Evolutionary conservation across 1,140 invertebrate species (phyloP).

Genomic region (Hermetia illucens): DNA sequence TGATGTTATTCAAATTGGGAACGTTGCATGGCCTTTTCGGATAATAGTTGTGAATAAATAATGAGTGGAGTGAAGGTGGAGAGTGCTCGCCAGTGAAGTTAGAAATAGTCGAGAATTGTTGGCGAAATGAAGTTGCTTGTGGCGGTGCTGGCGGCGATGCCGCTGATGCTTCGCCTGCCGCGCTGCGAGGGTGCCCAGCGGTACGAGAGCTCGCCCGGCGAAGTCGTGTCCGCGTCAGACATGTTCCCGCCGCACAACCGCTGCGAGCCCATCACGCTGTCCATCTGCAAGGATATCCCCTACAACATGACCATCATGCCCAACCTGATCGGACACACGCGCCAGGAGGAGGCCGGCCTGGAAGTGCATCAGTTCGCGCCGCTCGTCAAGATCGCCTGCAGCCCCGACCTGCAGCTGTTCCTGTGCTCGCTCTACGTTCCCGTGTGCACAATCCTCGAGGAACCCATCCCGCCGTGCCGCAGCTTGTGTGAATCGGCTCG

Average conservation of each 20-base stretch:
- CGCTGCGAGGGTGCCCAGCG: slow-evolving; percentile 11
- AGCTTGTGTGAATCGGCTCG: slow-evolving; percentile 79
- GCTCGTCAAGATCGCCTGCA: slow-evolving; percentile 92
- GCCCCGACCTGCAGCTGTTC: slow-evolving; percentile 86
- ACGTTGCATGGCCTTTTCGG: no score
- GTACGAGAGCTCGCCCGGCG: slow-evolving; percentile 10
- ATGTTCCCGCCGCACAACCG: slow-evolving; percentile 45
- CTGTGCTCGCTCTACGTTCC: slow-evolving; percentile 93
- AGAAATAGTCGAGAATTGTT: no score
- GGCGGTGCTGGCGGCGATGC: slow-evolving; percentile 12
- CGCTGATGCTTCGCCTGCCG: slow-evolving; percentile 10
- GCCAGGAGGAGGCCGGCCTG: slow-evolving; percentile 86
- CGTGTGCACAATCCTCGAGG: slow-evolving; percentile 85
- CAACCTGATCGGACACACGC: slow-evolving; percentile 82
- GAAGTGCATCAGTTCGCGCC: slow-evolving; percentile 91
- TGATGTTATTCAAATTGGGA: no score
- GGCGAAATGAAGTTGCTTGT: no score
- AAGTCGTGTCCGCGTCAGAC: slow-evolving; percentile 7
- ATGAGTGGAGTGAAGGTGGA: no score
- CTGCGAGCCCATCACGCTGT: slow-evolving; percentile 87
- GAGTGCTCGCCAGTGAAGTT: no score
- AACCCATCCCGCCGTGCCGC: slow-evolving; percentile 82
- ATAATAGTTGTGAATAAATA: no score
- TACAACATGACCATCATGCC: slow-evolving; percentile 97
- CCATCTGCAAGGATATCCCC: slow-evolving; percentile 78